Evolutionary conservation across 2,888 invertebrate genomes (phyloP).

Genomic region (Venusia cambrica): DNA sequence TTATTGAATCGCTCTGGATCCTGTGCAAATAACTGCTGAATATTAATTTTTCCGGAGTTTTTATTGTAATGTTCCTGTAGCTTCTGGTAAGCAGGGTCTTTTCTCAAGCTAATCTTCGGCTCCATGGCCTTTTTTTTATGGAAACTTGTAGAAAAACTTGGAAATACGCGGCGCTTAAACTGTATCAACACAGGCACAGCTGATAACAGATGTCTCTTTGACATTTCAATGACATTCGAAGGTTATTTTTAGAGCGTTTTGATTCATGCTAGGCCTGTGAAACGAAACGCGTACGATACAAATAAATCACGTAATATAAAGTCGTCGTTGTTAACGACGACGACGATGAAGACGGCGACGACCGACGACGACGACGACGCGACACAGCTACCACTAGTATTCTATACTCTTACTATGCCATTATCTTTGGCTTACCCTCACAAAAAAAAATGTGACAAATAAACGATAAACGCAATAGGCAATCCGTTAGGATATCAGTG

Average conservation of each 20-base stretch:
- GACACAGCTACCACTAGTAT: too few relatives aligned
- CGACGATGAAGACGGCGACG: too few relatives aligned
- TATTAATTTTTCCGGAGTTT: constrained; percentile 88
- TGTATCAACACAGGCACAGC: constrained; percentile 45
- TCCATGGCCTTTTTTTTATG: constrained; percentile 62
- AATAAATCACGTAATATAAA: too few relatives aligned
- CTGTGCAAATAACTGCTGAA: constrained; percentile 89
- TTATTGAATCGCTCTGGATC: constrained; percentile 92
- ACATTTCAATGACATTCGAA: constrained; percentile 76
- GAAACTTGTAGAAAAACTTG: constrained; percentile 32
- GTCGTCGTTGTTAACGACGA: too few relatives aligned
- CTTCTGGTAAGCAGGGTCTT: constrained; percentile 87
- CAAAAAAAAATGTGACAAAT: too few relatives aligned
- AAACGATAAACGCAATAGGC: too few relatives aligned
- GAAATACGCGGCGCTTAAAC: constrained; percentile 38
- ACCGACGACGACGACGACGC: too few relatives aligned
- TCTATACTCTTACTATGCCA: too few relatives aligned
- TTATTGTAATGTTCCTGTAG: constrained; percentile 87
- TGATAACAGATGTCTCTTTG: constrained; percentile 70
- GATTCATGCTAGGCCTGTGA: too few relatives aligned
- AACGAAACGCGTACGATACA: too few relatives aligned
- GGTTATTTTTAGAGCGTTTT: constrained; percentile 50
- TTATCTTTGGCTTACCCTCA: too few relatives aligned
- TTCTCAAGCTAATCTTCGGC: constrained; percentile 61
- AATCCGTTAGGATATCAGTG: too few relatives aligned